These are phyloP conservation scores for Sander lucioperca DNA, from an alignment of 2,113 vertebrate genomes.

Conservation along the genomic window DNA sequence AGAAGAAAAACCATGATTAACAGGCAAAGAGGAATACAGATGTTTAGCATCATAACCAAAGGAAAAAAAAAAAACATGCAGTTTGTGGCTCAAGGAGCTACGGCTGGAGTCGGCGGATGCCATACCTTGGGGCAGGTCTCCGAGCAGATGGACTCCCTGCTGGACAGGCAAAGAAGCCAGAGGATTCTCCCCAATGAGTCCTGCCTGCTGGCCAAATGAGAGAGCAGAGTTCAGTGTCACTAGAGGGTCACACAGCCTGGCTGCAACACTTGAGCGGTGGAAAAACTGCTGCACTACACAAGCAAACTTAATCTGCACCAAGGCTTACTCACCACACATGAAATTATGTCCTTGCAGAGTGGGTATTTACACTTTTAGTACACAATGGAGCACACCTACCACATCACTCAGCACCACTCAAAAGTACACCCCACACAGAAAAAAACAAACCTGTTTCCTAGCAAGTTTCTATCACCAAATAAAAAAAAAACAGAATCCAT, in stretches of 20 bases:
- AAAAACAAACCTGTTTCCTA: conserved; percentile 33
- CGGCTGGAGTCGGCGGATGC: conserved; percentile 36
- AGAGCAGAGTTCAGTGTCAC: conserved; percentile 54
- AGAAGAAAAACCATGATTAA: not conserved
- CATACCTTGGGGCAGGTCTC: conserved; percentile 85
- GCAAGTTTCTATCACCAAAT: conserved; percentile 13
- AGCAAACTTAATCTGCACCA: conserved; percentile 9
- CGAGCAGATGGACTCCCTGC: conserved; percentile 83
- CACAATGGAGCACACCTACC: conserved; percentile 41
- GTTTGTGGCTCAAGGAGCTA: conserved; percentile 28
- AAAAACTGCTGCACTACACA: not conserved
- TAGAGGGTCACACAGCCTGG: conserved; percentile 36
- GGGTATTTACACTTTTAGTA: conserved; percentile 39
- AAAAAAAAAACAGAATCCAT: conserved; percentile 31
- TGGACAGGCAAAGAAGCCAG: conserved; percentile 84
- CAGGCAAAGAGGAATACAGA: conserved; percentile 33
- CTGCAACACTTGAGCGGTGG: not conserved
- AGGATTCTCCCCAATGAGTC: conserved; percentile 90
- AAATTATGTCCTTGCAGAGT: conserved; percentile 32
- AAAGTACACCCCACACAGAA: conserved; percentile 32
- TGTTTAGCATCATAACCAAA: conserved; percentile 40
- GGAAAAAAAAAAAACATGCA: conserved; percentile 15
- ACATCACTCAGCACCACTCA: conserved; percentile 56
- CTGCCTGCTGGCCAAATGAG: conserved; percentile 84
- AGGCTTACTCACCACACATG: conserved; percentile 55